These are phyloP conservation scores for Prunella strophiata DNA, from an alignment of 2,797 vertebrate species.

Conservation along the genomic window DNA sequence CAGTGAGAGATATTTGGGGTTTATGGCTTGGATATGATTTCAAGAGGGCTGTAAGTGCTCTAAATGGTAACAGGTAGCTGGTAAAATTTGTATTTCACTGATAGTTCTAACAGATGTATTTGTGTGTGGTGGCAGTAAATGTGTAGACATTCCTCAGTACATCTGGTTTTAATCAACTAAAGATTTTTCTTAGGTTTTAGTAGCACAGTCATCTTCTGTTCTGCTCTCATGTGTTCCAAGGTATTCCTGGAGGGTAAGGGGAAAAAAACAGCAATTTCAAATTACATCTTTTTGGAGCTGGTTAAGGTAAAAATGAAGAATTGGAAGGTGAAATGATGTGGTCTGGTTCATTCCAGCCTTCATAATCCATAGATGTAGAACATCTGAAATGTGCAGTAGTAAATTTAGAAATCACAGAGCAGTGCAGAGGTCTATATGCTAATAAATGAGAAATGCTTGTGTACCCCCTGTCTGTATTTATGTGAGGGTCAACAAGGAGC, in stretches of 20 bases:
- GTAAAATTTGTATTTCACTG: neutral
- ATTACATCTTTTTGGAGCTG: neutral
- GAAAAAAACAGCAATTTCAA: neutral
- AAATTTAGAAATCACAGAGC: neutral
- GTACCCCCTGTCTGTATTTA: neutral
- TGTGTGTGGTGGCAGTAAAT: neutral
- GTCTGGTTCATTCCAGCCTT: neutral
- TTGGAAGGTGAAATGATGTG: neutral
- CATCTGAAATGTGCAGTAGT: neutral
- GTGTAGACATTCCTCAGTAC: neutral
- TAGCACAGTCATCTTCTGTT: neutral
- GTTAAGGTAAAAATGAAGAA: neutral
- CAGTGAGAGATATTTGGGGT: neutral
- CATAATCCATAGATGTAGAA: neutral
- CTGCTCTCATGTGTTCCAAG: neutral
- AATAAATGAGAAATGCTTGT: neutral
- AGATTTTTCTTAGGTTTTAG: neutral
- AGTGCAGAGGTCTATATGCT: neutral
- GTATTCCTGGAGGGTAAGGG: neutral
- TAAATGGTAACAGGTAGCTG: neutral
- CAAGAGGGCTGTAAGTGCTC: neutral
- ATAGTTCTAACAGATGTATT: neutral
- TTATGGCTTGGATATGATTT: neutral
- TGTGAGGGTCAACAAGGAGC: neutral
- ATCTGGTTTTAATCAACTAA: conserved; percentile 24